A percentile compares a stretch with the other conserved stretches of the same genome.
phyloP scores from a whole-genome alignment of 2,888 invertebrate genomes.

The Protonemura montana region DNA sequence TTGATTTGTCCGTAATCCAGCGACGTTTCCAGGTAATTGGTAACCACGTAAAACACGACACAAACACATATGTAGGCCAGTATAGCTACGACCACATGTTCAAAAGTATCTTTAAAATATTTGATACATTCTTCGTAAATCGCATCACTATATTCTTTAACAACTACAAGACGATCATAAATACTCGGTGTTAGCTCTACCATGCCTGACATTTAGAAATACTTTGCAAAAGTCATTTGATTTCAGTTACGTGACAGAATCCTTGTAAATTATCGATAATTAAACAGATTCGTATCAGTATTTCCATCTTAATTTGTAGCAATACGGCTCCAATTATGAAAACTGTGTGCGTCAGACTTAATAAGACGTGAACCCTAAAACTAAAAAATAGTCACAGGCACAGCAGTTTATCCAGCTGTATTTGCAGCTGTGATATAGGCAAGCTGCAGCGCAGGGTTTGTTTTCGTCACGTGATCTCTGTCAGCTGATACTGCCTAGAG shows the following conservation, averaged over 20 bases:
- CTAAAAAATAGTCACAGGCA: not conserved
- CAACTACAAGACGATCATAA: constrained; percentile 41
- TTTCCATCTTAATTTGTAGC: not conserved
- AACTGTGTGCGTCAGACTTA: not conserved
- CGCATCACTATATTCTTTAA: constrained; percentile 44
- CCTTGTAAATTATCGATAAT: not conserved
- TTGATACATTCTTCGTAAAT: constrained; percentile 48
- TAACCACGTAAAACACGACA: constrained; percentile 60
- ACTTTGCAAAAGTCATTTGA: not conserved
- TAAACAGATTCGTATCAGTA: not conserved
- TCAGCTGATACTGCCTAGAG: too few relatives aligned
- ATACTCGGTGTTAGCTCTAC: not conserved
- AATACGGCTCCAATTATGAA: not conserved
- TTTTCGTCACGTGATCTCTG: constrained; percentile 7
- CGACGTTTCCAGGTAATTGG: constrained; percentile 57
- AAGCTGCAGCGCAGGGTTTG: not conserved
- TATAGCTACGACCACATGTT: constrained; percentile 62
- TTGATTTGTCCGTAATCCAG: constrained; percentile 61
- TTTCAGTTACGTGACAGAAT: not conserved
- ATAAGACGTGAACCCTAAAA: not conserved
- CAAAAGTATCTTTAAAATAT: constrained; percentile 65
- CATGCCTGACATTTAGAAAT: not conserved
- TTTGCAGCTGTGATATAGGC: not conserved
- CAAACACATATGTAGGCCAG: constrained; percentile 64
- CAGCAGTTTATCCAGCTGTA: not conserved